A percentile compares a stretch with the other conserved stretches of the same genome.
phyloP scores from a whole-genome alignment of 2,113 vertebrate genomes.

The Raja brachyura region DNA sequence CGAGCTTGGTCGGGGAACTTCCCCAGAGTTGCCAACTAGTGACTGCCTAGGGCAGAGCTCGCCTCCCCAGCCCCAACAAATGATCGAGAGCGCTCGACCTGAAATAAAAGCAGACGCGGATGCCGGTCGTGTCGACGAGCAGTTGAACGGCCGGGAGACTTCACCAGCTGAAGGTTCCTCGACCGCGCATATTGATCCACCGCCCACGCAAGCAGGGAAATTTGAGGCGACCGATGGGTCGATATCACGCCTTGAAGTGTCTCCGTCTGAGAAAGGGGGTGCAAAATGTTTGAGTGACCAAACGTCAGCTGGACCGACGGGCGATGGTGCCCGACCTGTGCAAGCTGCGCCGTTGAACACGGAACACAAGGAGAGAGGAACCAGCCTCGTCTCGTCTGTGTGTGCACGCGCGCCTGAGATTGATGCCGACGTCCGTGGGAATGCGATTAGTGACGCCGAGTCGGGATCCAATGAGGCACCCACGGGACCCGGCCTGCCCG shows the following conservation, averaged over 20 bases:
- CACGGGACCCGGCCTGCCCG: background rate
- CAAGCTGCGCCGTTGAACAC: background rate
- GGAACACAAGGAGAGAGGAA: background rate
- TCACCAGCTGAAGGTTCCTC: constrained; percentile 41
- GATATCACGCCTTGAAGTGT: background rate
- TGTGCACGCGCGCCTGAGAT: background rate
- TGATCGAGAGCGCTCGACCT: no score
- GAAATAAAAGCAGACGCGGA: background rate
- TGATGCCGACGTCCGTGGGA: background rate
- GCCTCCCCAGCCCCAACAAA: no score
- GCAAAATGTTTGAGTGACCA: background rate
- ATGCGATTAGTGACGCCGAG: background rate
- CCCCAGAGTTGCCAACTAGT: background rate
- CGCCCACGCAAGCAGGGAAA: background rate
- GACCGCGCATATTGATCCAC: constrained; percentile 39
- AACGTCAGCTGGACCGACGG: background rate
- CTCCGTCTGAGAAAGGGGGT: background rate
- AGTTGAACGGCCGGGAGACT: constrained; percentile 4
- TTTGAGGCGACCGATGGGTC: background rate
- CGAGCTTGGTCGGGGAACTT: background rate
- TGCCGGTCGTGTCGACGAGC: background rate
- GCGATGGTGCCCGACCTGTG: background rate
- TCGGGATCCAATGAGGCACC: background rate
- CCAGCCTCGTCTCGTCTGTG: background rate
- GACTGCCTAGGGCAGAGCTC: background rate